Percentiles rank a stretch among this genome's conserved stretches.
These are phyloP conservation scores for Orchesellides sinensis DNA, from an alignment of 2,888 invertebrate species.

Conservation along the genomic window DNA sequence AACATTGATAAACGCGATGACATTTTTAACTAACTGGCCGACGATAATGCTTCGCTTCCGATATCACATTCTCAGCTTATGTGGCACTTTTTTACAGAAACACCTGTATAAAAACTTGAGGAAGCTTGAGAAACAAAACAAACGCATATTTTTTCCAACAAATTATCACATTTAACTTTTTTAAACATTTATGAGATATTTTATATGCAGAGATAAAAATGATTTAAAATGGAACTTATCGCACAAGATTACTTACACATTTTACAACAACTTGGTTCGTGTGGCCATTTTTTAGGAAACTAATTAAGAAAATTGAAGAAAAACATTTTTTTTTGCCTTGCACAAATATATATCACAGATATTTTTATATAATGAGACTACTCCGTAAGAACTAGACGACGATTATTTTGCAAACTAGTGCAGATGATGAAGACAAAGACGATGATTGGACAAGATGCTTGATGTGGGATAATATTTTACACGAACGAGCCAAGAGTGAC, in stretches of 20 bases:
- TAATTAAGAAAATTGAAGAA: neutral
- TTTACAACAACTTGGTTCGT: neutral
- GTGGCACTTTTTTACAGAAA: too few relatives aligned
- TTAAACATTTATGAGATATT: neutral
- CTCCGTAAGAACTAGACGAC: neutral
- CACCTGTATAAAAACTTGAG: neutral
- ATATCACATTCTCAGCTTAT: neutral
- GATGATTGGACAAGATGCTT: neutral
- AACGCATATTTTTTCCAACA: neutral
- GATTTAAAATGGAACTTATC: neutral
- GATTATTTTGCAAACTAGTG: neutral
- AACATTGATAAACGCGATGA: neutral
- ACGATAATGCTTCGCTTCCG: neutral
- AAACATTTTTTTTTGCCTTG: neutral
- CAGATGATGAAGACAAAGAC: neutral
- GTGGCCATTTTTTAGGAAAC: neutral
- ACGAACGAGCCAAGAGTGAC: too few relatives aligned
- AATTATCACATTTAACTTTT: neutral
- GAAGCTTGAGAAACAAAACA: too few relatives aligned
- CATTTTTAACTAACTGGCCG: neutral
- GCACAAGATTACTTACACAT: conserved; percentile 18
- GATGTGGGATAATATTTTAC: neutral
- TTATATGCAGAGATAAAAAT: neutral
- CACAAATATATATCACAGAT: neutral
- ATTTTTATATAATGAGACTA: neutral